These are phyloP conservation scores for Auanema freiburgensis DNA, from an alignment of 2,888 invertebrate species.

Conservation along the genomic window DNA sequence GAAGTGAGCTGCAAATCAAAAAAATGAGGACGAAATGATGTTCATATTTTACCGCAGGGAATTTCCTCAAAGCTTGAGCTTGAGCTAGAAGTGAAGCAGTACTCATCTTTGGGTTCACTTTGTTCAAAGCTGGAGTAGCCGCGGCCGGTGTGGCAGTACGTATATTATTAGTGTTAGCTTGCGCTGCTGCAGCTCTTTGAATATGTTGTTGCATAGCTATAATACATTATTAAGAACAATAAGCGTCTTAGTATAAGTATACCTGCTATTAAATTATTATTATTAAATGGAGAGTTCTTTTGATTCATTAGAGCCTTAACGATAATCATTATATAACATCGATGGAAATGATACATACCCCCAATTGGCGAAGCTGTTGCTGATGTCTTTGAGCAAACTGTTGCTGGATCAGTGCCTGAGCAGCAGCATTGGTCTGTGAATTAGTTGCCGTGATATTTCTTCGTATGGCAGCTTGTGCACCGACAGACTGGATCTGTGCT, in stretches of 20 bases:
- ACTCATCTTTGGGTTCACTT: conserved; percentile 3
- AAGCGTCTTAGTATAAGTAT: not conserved
- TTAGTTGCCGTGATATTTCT: conserved; percentile 1
- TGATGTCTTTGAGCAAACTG: conserved; percentile 26
- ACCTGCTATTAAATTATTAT: conserved; percentile 23
- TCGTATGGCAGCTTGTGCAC: conserved; percentile 13
- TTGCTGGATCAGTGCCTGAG: conserved; percentile 11
- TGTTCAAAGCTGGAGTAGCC: no score
- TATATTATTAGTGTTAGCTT: not conserved
- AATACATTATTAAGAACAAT: not conserved
- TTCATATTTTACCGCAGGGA: not conserved
- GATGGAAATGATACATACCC: conserved; percentile 10
- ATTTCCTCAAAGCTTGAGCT: conserved; percentile 8
- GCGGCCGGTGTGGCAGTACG: conserved; percentile 5
- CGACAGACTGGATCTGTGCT: conserved; percentile 15
- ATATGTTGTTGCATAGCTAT: conserved; percentile 31
- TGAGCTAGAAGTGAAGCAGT: conserved; percentile 15
- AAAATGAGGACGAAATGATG: not conserved
- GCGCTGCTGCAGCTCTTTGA: conserved; percentile 13
- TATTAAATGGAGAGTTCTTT: not conserved
- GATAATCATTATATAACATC: not conserved
- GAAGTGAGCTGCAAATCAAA: conserved; percentile 17
- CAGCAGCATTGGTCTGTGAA: conserved; percentile 9
- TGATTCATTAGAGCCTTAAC: conserved; percentile 10
- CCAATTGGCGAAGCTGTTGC: conserved; percentile 23